Conservation (phyloP, 2,888 invertebrate species). For the Cacoxenus indagator region DNA sequence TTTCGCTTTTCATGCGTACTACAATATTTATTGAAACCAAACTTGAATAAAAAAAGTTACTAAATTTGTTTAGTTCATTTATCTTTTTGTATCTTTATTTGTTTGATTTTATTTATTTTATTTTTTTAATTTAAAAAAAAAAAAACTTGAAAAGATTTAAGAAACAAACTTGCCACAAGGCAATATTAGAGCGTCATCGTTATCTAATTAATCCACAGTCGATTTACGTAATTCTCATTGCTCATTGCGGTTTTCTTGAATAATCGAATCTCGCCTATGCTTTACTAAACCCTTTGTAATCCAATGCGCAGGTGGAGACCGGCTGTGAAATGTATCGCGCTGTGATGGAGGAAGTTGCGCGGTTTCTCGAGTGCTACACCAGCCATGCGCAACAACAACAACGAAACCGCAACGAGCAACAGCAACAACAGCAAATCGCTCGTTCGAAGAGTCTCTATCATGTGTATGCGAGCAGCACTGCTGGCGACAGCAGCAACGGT, state of each 20-base stretch:
- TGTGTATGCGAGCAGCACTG: conserved; percentile 57
- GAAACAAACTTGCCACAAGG: conserved; percentile 7
- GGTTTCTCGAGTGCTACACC: conserved; percentile 75
- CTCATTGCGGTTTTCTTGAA: conserved; percentile 1
- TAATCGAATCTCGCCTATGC: neutral
- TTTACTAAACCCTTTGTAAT: conserved; percentile 35
- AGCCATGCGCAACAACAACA: conserved; percentile 52
- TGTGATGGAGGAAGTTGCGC: conserved; percentile 78
- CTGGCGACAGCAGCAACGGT: conserved; percentile 25
- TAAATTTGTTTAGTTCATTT: neutral
- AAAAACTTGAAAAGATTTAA: conserved; percentile 22
- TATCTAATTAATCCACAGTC: neutral
- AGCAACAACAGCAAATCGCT: conserved; percentile 63
- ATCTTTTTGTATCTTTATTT: neutral
- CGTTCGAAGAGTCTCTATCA: conserved; percentile 70
- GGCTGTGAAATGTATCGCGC: conserved; percentile 79
- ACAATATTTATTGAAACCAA: too few relatives aligned
- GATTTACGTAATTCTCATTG: conserved; percentile 10
- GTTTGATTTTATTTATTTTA: neutral
- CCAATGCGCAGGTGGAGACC: conserved; percentile 73
- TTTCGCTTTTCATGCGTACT: too few relatives aligned
- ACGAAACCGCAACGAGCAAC: conserved; percentile 45
- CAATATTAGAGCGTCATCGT: too few relatives aligned
- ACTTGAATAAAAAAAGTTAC: too few relatives aligned
- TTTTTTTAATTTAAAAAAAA: too few relatives aligned